Base-by-base conservation (phyloP, 2,888 invertebrate genomes). In the Trachelus iudaicus region DNA sequence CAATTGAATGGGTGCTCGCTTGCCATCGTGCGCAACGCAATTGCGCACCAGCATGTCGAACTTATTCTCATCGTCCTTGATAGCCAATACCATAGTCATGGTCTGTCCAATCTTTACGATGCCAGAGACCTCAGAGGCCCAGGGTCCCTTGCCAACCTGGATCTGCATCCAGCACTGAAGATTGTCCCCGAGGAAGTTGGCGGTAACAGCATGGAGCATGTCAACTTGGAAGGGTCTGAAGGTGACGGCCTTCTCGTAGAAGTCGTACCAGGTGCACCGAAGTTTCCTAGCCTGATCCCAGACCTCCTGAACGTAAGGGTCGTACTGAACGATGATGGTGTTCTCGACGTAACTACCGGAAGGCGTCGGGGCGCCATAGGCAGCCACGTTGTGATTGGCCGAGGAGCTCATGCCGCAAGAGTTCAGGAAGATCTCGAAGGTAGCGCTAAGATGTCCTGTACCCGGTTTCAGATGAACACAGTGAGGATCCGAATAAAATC, bases 121-220 rank as follows among this genome's bases (percentile, higher is more conserved):
- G 77, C 98, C 98, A 0, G 97, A 97, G 56, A 98, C 98, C 92
- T 98, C 98, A 23, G 97, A 97, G n/a, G 98, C 98, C 98, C 98
- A 98, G 0, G 98, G 98, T 83, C 98, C 98, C 91, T 98, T 98
- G 78, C 98, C 98, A 73, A 98, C 98, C 92, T 98, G 98, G 87
- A 98, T 98, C 92, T 98, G 98, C 98, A 98, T 98, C 98, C 98
- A 98, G 92, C 98, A 98, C 91, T 98, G 98, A 86, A 98, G 93
- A 93, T 98, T 98, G 92, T 98, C 98, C 37, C 98, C 98, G 86
- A 98, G 94, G 94, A 98, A 98, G 93, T 98, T 98, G 75, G 98
- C 98, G 0, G 98, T 97, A 73, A 98, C 98, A 0, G 98, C 98
- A 91, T 98, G 97, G 85, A 98, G 92, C 97, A 98, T 98, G 91